Evolutionary conservation across 2,888 invertebrate genomes (phyloP).

Genomic region (Carpatolechia fugitivella): DNA sequence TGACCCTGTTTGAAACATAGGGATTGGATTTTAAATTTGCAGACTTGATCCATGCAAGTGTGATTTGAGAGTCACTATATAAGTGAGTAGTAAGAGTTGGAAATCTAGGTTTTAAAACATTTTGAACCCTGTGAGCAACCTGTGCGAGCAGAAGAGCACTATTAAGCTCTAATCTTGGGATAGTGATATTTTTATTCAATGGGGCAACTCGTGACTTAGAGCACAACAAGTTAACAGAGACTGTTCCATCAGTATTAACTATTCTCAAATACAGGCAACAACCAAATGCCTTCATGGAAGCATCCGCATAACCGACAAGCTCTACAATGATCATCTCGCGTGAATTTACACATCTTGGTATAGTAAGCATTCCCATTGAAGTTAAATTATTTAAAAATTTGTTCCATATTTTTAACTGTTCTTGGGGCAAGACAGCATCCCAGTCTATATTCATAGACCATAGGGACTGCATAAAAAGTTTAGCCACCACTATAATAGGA

Average conservation of each 20-base stretch:
- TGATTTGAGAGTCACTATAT: conserved; percentile 6
- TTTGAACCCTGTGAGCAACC: background rate
- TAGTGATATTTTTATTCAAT: background rate
- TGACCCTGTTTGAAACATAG: background rate
- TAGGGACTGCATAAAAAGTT: conserved; percentile 12
- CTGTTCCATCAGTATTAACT: background rate
- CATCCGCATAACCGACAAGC: conserved; percentile 6
- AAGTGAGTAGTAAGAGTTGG: background rate
- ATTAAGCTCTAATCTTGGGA: conserved; percentile 9
- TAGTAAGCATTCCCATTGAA: background rate
- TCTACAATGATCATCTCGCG: background rate
- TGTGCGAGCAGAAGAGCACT: background rate
- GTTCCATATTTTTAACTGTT: background rate
- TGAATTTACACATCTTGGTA: background rate
- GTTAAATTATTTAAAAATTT: background rate
- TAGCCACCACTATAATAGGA: conserved; percentile 15
- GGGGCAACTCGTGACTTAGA: conserved; percentile 9
- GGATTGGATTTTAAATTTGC: background rate
- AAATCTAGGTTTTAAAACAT: background rate
- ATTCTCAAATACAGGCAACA: conserved; percentile 11
- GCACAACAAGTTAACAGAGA: background rate
- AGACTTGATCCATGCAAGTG: background rate
- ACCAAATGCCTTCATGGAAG: conserved; percentile 10
- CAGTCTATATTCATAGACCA: conserved; percentile 12
- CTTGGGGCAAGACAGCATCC: conserved; percentile 1